Evolutionary conservation across 1,140 invertebrate genomes (phyloP).

Genomic region (Atta colombica): DNA sequence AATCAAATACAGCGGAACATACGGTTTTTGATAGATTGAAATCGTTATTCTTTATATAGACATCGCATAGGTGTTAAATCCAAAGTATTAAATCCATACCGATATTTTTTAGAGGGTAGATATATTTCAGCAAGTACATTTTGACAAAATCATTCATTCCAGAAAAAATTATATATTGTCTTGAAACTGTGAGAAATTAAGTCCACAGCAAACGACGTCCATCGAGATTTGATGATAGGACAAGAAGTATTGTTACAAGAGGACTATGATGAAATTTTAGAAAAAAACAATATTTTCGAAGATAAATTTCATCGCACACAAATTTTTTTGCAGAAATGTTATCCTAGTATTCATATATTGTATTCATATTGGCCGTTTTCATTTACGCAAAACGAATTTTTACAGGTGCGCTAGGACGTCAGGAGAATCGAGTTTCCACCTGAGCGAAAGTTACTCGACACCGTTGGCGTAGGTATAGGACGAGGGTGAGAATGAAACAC

Average conservation of each 20-base stretch:
- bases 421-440: slow-evolving; percentile 67
- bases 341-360: slow-evolving; percentile 14
- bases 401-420: slow-evolving; percentile 26
- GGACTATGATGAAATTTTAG: background rate
- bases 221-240: background rate
- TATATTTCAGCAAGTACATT: too few species aligned
- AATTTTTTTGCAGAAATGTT: slow-evolving; percentile 45
- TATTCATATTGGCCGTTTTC: background rate
- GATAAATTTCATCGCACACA: background rate
- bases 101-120: too few species aligned
- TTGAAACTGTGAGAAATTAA: background rate
- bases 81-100: too few species aligned
- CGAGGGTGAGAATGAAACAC: slow-evolving; percentile 36
- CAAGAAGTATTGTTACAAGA: background rate
- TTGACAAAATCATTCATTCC: too few species aligned
- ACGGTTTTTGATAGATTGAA: too few species aligned
- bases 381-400: slow-evolving; percentile 57
- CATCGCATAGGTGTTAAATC: too few species aligned
- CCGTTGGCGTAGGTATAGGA: slow-evolving; percentile 31
- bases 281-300: background rate
- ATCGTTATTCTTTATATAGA: too few species aligned
- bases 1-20: too few species aligned
- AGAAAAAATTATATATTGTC: background rate
- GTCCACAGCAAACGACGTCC: too few species aligned
- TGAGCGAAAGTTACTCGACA: slow-evolving; percentile 69